These are phyloP conservation scores for Drosophila borealis DNA, from an alignment of 2,888 invertebrate genomes.

Conservation along the genomic window DNA sequence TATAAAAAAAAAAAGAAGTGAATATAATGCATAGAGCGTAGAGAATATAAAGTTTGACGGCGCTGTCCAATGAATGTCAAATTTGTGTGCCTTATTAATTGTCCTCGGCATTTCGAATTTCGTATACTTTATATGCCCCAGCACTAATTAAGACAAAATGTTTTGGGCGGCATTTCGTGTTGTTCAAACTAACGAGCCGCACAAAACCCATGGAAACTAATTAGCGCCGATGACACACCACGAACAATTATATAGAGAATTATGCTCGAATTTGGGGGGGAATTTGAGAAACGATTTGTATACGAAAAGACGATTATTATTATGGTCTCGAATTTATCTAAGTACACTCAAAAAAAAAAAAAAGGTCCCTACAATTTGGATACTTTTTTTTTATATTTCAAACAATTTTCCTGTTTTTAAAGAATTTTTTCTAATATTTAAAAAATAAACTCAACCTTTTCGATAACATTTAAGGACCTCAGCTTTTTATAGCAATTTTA, in stretches of 20 bases:
- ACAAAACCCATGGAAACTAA: conserved; percentile 51
- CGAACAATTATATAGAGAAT: conserved; percentile 18
- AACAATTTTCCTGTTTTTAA: too few relatives aligned
- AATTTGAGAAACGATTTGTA: conserved; percentile 15
- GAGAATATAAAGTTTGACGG: conserved; percentile 47
- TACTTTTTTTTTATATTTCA: too few relatives aligned
- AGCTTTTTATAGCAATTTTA: too few relatives aligned
- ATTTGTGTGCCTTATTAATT: conserved; percentile 76
- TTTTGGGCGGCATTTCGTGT: conserved; percentile 31
- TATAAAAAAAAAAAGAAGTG: conserved; percentile 7
- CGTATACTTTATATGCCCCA: conserved; percentile 26
- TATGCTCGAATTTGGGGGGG: not conserved
- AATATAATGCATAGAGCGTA: conserved; percentile 29
- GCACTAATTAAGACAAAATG: conserved; percentile 75
- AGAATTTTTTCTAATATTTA: too few relatives aligned
- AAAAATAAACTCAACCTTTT: too few relatives aligned
- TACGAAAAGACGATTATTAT: conserved; percentile 4
- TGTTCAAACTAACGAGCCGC: conserved; percentile 46
- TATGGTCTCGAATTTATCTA: too few relatives aligned
- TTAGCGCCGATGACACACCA: conserved; percentile 48
- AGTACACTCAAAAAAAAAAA: too few relatives aligned
- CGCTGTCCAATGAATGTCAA: conserved; percentile 70
- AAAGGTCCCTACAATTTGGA: too few relatives aligned
- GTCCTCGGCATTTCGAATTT: conserved; percentile 58
- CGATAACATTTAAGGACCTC: too few relatives aligned